Evolutionary conservation across 2,113 vertebrate genomes (phyloP), one percentile per base, ranked within the genome.

Genomic region (Cinclus mexicanus): DNA sequence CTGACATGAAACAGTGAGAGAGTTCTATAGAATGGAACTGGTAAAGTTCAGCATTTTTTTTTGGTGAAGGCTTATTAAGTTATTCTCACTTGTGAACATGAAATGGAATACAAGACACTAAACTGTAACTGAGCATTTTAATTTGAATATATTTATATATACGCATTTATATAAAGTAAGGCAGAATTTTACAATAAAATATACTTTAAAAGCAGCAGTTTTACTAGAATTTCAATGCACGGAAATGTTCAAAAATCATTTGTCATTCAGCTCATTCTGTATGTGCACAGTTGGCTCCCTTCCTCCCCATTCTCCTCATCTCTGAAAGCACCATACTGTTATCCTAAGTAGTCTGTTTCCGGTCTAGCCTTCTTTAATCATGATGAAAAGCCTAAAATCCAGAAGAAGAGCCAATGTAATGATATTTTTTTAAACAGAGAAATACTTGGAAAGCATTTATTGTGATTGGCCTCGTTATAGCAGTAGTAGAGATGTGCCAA

Each of bases 311-410:
- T 64, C 29, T 84, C 68, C 52, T 80, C 39, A 42, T 60, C 35
- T 78, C 44, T 84, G 55, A 92, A 94, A 94, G 77, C 44, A 95
- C 37, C 41, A 46, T n/a, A 41, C n/a, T 65, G 31, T 83, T 65
- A 93, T n/a, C 14, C 33, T 83, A 88, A 95, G 69, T 6, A 84
- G 61, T 60, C 84, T 70, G 29, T 83, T 95, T 94, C 83, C 35
- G 19, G 59, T 82, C 70, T 91, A 75, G 39, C 78, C 67, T 97
- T 63, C 63, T 90, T 92, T 90, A 87, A 95, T 81, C 75, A 78
- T 61, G 76, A 82, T 29, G 52, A 75, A 93, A 71, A 96, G 47
- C 83, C 49, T 91, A 86, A 96, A 96, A 96, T 52, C 60, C 75
- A 82, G 91, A 67, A 84, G 49, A 96, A 89, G 31, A 41, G 88